A percentile compares a stretch with the other conserved stretches of the same genome.
Evolutionary conservation across 2,797 vertebrate species (phyloP).

Genomic region (Xyrichtys novacula): DNA sequence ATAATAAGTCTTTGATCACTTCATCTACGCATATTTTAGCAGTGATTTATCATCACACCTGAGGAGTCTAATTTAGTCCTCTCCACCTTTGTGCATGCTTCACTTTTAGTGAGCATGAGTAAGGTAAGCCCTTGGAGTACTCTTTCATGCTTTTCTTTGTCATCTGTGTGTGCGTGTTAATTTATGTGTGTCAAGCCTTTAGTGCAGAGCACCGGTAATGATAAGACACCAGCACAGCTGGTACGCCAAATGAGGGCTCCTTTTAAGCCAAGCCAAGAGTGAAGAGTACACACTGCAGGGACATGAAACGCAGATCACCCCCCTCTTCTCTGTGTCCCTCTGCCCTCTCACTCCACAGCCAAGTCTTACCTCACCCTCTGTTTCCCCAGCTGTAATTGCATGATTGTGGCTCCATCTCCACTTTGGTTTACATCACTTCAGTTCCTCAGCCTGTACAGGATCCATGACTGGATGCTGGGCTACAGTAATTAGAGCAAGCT

Average conservation of each 20-base stretch:
- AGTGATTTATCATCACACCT: neutral
- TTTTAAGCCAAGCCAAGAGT: constrained; percentile 76
- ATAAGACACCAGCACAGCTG: constrained; percentile 76
- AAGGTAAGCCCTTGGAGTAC: constrained; percentile 24
- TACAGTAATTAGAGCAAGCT: constrained; percentile 81
- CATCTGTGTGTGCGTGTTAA: constrained; percentile 48
- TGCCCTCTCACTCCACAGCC: constrained; percentile 41
- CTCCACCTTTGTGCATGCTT: neutral
- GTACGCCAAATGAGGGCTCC: constrained; percentile 71
- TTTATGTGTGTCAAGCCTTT: constrained; percentile 48
- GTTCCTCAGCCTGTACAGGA: constrained; percentile 54
- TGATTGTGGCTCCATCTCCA: constrained; percentile 60
- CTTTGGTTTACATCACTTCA: constrained; percentile 70
- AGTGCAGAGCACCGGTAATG: constrained; percentile 63
- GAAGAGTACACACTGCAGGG: constrained; percentile 64
- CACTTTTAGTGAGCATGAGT: constrained; percentile 5
- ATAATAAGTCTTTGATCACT: neutral
- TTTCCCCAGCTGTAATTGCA: constrained; percentile 65
- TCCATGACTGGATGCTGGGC: constrained; percentile 74
- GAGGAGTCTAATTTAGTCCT: constrained; percentile 4
- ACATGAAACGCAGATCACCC: constrained; percentile 64
- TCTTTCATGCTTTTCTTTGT: constrained; percentile 45
- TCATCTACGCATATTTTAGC: too few relatives aligned
- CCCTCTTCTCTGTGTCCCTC: constrained; percentile 16
- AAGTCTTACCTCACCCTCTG: constrained; percentile 68